Base-by-base conservation (phyloP, 2,888 invertebrate genomes). In the Taphrorychus bicolor region DNA sequence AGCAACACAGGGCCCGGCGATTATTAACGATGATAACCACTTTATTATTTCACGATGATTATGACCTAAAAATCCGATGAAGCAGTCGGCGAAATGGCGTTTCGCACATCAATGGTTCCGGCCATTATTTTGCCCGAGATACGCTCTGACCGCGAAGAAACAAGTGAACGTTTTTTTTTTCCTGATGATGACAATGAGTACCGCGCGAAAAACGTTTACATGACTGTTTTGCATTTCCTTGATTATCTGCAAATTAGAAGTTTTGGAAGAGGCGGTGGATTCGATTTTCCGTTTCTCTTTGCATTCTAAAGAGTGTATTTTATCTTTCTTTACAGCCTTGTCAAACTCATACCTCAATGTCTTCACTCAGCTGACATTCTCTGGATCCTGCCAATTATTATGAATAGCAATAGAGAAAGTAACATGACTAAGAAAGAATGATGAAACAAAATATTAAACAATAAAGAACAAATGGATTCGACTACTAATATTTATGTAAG, bases 131-230 rank as follows among this genome's bases (percentile, higher is more conserved):
- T 54, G 66, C 41, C 60, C 66, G 66, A 66, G 60, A 60, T 66
- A 59, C 56, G 59, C 66, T 41, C 59, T 66, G 66, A 66, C 66
- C 66, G 66, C 59, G 42, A 66, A 60, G 66, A 22, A 56, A 60
- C 66, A 66, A 66, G 60, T 66, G 66, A 59, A 60, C 22, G 65
- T 57, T 63, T 57, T 54, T 32, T 61, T 53, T 32, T 56, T 45
- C 16, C 5, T 45, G 45, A 14, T 45, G 45, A 45, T 45, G 16
- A 45, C 32, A 1, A 3, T 9, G 32, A 32, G 11, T 45, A 5
- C 17, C 11, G 45, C 5, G 45, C 11, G 14, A 17, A 45, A 45
- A 45, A 45, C 45, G 16, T 4, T 3, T 45, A 14, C 9, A 45
- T 5, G n/a, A 32, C 11, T 32, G 7, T 32, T 7, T 32, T 32